Evolutionary conservation across 2,113 vertebrate genomes (phyloP), one percentile per base, ranked within the genome.

Genomic region (Prolemur simus): DNA sequence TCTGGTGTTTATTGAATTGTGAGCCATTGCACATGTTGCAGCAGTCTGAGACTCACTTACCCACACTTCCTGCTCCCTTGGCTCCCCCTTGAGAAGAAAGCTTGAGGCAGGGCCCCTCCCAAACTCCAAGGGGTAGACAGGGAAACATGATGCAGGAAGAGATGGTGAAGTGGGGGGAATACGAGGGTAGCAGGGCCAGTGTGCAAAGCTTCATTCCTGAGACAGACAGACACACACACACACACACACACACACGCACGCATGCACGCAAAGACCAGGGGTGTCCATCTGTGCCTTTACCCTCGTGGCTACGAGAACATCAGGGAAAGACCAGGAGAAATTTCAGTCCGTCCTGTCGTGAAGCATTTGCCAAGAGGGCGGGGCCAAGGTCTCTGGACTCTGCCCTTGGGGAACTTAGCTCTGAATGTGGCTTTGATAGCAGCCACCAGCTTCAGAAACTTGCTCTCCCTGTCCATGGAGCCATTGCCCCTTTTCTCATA

Each of bases 401-500:
- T 69, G 6, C 21, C 27, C 73, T 54, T 27, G 11, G 95, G 82
- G 14, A 29, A 5, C 71, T 74, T 45, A 97, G 0, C 82, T 90
- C 52, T 94, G 77, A 34, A 45, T 8, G 52, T 63, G 3, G 84
- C 39, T 89, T 98, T 95, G 68, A 98, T 95, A 88, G 96, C 97
- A 0, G 85, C 66, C 66, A 96, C 32, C 45, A 98, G 96, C 39
- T 78, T 94, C 42, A 69, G 76, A 9, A 98, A 96, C 60, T 98
- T 98, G 89, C 34, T 87, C 1, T 96, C 34, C 0, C 76, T 92
- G 63, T 98, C 96, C 23, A 98, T 92, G 1, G 88, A 98, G 1
- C 97, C 97, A n/a, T 98, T 95, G 0, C 95, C 96, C 14, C 89
- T 95, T 95, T 98, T 98, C 76, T 98, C 98, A 34, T 93, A 97